Evolutionary conservation across 2,797 vertebrate genomes (phyloP).

Genomic region (Craterocephalus amniculus): DNA sequence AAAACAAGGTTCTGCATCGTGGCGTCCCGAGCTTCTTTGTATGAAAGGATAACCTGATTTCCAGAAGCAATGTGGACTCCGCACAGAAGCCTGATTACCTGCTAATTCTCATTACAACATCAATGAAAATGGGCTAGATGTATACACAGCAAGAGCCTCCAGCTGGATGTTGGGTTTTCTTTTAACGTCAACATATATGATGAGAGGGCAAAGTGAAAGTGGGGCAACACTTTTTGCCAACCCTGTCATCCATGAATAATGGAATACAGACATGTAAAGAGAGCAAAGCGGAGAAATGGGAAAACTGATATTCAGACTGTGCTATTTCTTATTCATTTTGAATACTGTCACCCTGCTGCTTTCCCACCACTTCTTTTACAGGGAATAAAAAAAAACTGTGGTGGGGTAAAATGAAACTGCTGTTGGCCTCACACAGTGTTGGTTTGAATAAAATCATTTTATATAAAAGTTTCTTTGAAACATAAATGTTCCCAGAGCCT

Average conservation of each 20-base stretch:
- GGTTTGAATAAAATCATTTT: background rate
- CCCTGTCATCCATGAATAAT: constrained; percentile 65
- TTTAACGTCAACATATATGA: constrained; percentile 28
- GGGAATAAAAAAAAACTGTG: background rate
- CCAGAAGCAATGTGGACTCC: constrained; percentile 31
- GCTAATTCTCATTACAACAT: constrained; percentile 49
- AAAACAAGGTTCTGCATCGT: constrained; percentile 45
- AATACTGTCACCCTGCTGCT: constrained; percentile 17
- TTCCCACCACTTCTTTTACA: constrained; percentile 5
- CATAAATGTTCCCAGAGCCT: background rate
- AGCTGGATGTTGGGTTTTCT: constrained; percentile 56
- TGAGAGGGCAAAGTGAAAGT: constrained; percentile 33
- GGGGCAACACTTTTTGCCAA: constrained; percentile 46
- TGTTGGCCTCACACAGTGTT: background rate
- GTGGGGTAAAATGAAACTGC: background rate
- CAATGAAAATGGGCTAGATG: constrained; percentile 11
- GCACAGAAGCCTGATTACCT: constrained; percentile 38
- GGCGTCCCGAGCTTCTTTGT: constrained; percentile 40
- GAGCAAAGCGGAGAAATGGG: constrained; percentile 24
- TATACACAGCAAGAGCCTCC: constrained; percentile 28
- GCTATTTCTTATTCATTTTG: constrained; percentile 36
- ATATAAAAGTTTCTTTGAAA: constrained; percentile 2
- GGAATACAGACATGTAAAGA: constrained; percentile 35
- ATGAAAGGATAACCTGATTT: constrained; percentile 55
- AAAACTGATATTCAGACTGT: constrained; percentile 35